Evolutionary conservation across 2,888 invertebrate genomes (phyloP).

Genomic region (Oscheius onirici): DNA sequence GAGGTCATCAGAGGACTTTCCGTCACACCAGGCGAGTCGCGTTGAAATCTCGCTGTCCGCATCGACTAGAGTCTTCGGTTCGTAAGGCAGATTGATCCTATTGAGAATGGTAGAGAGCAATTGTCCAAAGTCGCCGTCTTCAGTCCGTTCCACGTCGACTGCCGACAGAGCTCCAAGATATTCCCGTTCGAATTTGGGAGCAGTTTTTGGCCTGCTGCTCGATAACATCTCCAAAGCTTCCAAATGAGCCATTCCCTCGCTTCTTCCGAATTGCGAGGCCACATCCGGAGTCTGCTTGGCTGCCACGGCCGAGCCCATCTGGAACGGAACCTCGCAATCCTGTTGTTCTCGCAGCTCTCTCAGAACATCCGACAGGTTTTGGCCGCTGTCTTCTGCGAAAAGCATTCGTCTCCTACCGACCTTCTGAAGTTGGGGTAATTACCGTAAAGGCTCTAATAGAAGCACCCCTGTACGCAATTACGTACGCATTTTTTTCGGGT

Average conservation of each 20-base stretch:
- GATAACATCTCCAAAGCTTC: constrained; percentile 92
- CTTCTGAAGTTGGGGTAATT: constrained; percentile 7
- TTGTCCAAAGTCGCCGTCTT: constrained; percentile 19
- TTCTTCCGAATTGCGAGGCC: constrained; percentile 46
- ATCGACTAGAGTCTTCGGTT: constrained; percentile 11
- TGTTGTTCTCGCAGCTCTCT: constrained; percentile 47
- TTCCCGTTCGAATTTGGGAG: constrained; percentile 23
- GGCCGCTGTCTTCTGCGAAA: constrained; percentile 38
- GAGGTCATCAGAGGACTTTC: constrained; percentile 44
- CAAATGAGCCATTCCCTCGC: constrained; percentile 82
- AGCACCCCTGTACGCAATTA: no score
- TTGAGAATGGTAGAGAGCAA: not conserved
- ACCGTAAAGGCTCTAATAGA: constrained; percentile 73
- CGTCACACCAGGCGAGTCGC: constrained; percentile 28
- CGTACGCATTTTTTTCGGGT: no score
- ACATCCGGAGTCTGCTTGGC: constrained; percentile 34
- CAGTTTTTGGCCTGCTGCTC: constrained; percentile 78
- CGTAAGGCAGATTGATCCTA: constrained; percentile 20
- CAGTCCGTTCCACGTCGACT: constrained; percentile 4
- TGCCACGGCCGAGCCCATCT: not conserved
- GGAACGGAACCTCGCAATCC: constrained; percentile 23
- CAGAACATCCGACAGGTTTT: constrained; percentile 56
- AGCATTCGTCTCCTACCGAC: constrained; percentile 44
- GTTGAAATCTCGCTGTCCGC: constrained; percentile 18
- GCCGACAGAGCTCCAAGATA: constrained; percentile 1